Percentiles rank a stretch among this genome's conserved stretches.
Evolutionary conservation across 2,113 vertebrate genomes (phyloP).

Genomic region (Chelonoidis abingdonii): DNA sequence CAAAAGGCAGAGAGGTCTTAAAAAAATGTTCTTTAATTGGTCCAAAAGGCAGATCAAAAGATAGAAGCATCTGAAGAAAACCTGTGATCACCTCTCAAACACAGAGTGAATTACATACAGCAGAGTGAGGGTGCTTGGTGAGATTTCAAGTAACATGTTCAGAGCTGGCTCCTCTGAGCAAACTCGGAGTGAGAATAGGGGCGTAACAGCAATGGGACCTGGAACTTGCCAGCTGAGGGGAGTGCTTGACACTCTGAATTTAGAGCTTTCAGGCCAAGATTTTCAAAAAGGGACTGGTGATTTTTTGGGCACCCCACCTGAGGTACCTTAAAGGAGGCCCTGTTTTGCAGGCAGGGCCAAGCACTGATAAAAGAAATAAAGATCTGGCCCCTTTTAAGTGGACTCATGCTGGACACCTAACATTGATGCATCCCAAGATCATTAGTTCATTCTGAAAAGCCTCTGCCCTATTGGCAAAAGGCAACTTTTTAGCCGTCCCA

Average conservation of each 20-base stretch:
- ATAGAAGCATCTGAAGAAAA: background rate
- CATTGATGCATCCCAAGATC: too few relatives aligned
- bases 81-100: background rate
- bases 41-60: background rate
- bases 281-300: background rate
- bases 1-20: background rate
- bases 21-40: background rate
- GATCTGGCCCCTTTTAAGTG: background rate
- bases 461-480: background rate
- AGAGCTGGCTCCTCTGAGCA: background rate
- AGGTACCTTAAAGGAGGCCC: background rate
- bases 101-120: background rate
- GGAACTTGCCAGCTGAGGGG: background rate
- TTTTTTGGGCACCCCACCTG: background rate
- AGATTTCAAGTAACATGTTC: background rate
- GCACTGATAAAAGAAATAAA: background rate
- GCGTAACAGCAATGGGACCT: background rate
- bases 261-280: background rate
- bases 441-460: background rate
- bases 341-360: background rate
- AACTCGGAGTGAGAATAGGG: background rate
- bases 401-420: background rate
- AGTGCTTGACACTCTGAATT: background rate
- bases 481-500: background rate
- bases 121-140: background rate